Evolutionary conservation across 2,888 invertebrate genomes (phyloP), one percentile per base, ranked within the genome.

Genomic region (Bellardia pandia): DNA sequence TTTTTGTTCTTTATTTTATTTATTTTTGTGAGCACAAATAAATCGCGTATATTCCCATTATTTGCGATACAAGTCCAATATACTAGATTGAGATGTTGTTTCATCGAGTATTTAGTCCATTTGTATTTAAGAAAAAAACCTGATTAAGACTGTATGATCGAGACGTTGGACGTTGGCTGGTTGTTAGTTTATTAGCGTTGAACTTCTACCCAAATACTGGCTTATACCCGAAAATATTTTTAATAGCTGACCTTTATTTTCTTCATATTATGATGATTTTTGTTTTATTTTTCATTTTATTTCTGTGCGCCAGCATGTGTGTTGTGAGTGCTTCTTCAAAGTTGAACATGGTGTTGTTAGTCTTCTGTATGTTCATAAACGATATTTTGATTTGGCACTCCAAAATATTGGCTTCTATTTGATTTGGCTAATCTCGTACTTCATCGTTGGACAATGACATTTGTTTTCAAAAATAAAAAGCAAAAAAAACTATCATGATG

Each of bases 381-480:
- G 85, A 58, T 79, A 78, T 87, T 87, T 84, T 84, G 84, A 81
- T 87, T 87, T 87, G 87, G 87, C 87, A 87, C 87, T 87, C 85
- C 88, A 88, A 85, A 88, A 84, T 86, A 86, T 86, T 86, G 86
- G 90, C 90, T 89, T 90, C 90, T 90, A 90, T 92, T 92, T 92
- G 92, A 91, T 90, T 93, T 93, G 92, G 93, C 93, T 92, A 91
- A 92, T 92, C 91, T 91, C 69, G 66, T 87, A 87, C 87, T 87
- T 87, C 85, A 87, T 82, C 81, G 85, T 85, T 87, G 87, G 87
- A 87, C 87, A 85, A 87, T 82, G 87, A 87, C 87, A 87, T 87
- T 87, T 85, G 78, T 84, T 69, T 77, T 81, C 58, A 23, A 64
- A 69, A 74, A 66, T 68, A 16, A 37, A 66, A 58, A 37, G 23